A percentile compares a stretch with the other conserved stretches of the same genome.
Evolutionary conservation across 2,113 vertebrate species (phyloP).

Genomic region (Rhinolophus ferrumequinum): DNA sequence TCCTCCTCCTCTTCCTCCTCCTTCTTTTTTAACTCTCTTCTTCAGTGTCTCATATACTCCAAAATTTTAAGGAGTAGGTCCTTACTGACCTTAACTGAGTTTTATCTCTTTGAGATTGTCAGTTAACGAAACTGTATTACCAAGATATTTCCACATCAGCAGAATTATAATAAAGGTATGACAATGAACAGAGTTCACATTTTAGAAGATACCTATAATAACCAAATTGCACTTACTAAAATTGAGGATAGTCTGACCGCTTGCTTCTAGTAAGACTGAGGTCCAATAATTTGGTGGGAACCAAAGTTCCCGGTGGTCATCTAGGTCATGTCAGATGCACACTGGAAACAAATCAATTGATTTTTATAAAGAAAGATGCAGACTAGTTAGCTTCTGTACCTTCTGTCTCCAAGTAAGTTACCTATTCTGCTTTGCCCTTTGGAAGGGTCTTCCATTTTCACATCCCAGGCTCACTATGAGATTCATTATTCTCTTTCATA

Average conservation of each 20-base stretch:
- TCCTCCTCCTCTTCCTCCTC: no score
- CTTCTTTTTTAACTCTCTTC: background rate
- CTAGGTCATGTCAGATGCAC: background rate
- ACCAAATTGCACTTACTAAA: background rate
- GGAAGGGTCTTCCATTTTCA: background rate
- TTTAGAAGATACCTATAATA: background rate
- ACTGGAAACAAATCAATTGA: conserved; percentile 4
- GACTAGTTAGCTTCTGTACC: background rate
- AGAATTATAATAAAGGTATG: background rate
- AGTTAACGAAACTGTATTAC: background rate
- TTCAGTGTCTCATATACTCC: background rate
- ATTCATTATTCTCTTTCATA: background rate
- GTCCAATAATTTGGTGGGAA: background rate
- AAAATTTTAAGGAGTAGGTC: background rate
- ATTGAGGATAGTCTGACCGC: background rate
- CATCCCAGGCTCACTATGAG: background rate
- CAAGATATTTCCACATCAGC: background rate
- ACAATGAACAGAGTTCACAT: background rate
- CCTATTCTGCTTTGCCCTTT: background rate
- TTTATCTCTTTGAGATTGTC: background rate
- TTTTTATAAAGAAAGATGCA: background rate
- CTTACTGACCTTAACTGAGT: background rate
- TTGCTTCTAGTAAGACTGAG: background rate
- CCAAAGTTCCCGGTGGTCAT: background rate
- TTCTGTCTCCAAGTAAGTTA: background rate